Evolutionary conservation across 2,888 invertebrate species (phyloP), one percentile per base, ranked within the genome.

Genomic region (Cephus pygmeus): DNA sequence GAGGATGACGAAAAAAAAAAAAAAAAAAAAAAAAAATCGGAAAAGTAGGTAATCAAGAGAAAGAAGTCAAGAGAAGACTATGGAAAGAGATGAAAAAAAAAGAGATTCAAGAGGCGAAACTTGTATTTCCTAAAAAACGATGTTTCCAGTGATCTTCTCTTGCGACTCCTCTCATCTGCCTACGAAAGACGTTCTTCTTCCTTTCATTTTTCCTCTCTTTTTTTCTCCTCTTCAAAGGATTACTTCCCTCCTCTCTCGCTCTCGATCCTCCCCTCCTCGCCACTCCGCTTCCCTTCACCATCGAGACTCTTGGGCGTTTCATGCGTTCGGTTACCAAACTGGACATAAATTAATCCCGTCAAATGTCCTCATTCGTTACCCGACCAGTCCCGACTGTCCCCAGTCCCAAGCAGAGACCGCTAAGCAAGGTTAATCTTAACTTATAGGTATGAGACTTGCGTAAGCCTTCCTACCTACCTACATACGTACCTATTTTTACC

Each of bases 341-440:
- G 86, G 85, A 88, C 90, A 90, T 90, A 90, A 90, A 90, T 90
- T 90, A 90, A 90, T 90, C 87, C 90, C 89, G 88, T 90, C 88
- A 88, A 90, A 89, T 86, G 88, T 90, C 90, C 89, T 88, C 89
- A 87, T 89, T 90, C 88, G 89, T 90, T 88, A 89, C 81, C 78
- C 81, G 79, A 81, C 84, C 79, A 79, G 81, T 84, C 81, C 83
- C 83, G 81, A 82, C 77, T 81, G 77, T 77, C 76, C 56, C 75
- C 76, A 78, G 78, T 77, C 73, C 81, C 78, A 34, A 73, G 74
- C 80, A 77, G 82, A 79, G 83, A 82, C 82, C 83, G 87, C 87
- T 88, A 87, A 90, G 89, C 89, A 88, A 90, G 88, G 89, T 89
- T 90, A 90, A 89, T 90, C 90, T 90, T 87, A 88, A 90, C 88